Conservation (phyloP, 1,140 invertebrate genomes). For the Drosophila biarmipes region DNA sequence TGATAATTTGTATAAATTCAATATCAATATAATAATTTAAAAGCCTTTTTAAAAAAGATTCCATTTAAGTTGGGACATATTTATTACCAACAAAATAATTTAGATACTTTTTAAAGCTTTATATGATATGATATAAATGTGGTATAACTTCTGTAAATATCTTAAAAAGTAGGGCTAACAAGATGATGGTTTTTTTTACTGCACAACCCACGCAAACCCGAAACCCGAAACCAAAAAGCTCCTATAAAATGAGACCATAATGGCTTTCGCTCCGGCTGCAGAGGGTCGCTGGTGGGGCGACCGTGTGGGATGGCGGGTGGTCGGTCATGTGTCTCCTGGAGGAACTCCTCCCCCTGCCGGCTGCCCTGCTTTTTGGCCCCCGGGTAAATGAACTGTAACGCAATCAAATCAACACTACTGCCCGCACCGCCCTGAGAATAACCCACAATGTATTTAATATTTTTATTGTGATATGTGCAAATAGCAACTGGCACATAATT, state of each 20-base stretch:
- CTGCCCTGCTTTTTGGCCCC: neutral
- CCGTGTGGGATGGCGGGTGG: neutral
- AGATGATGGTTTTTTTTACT: too few species aligned
- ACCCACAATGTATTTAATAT: constrained; percentile 71
- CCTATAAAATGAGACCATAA: constrained; percentile 63
- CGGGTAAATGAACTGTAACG: constrained; percentile 83
- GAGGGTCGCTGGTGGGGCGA: constrained; percentile 6
- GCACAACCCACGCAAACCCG: constrained; percentile 28
- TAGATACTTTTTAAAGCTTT: too few species aligned
- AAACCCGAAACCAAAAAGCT: constrained; percentile 48
- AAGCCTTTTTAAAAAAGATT: too few species aligned
- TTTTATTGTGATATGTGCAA: constrained; percentile 58
- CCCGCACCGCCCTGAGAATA: constrained; percentile 47
- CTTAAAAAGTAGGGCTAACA: too few species aligned
- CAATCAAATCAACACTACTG: constrained; percentile 78
- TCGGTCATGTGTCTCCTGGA: constrained; percentile 25
- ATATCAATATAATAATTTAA: too few species aligned
- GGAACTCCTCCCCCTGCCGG: neutral
- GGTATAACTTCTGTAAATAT: too few species aligned
- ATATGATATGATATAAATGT: too few species aligned
- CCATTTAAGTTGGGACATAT: too few species aligned
- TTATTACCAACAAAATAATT: too few species aligned
- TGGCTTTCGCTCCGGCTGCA: constrained; percentile 50
- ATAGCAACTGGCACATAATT: constrained; percentile 42
- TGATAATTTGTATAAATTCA: too few species aligned